Conservation (phyloP, 2,888 invertebrate species). For the Carabus problematicus region DNA sequence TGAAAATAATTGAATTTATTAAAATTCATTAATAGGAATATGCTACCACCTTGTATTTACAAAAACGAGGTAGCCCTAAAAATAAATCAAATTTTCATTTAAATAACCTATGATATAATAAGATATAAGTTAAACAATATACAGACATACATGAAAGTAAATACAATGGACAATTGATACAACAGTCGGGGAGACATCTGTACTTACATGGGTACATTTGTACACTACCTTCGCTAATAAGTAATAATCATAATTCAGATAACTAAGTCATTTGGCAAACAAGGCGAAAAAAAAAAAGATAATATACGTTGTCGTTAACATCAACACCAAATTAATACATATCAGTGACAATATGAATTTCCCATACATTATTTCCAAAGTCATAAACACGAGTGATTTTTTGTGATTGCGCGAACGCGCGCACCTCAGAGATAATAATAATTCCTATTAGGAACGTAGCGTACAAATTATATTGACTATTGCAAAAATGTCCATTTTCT, state of each 20-base stretch:
- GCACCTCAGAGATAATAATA: neutral
- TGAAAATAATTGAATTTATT: slow-evolving; percentile 52
- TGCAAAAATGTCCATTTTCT: slow-evolving; percentile 39
- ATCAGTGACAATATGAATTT: too few relatives aligned
- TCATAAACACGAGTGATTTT: too few relatives aligned
- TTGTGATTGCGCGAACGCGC: neutral
- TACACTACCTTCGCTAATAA: too few relatives aligned
- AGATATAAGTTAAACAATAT: slow-evolving; percentile 27
- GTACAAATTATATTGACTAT: slow-evolving; percentile 37
- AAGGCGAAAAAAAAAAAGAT: too few relatives aligned
- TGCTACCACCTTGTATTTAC: slow-evolving; percentile 58
- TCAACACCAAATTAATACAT: too few relatives aligned
- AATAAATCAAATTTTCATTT: slow-evolving; percentile 29
- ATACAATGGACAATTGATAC: slow-evolving; percentile 24
- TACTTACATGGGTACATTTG: too few relatives aligned
- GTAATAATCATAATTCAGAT: too few relatives aligned
- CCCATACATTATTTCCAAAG: too few relatives aligned
- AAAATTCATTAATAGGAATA: slow-evolving; percentile 58
- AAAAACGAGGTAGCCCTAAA: slow-evolving; percentile 57
- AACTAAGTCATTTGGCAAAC: too few relatives aligned
- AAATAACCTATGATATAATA: slow-evolving; percentile 36
- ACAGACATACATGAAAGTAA: slow-evolving; percentile 34
- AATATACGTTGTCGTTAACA: too few relatives aligned
- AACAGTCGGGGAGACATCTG: neutral
- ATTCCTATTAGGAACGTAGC: neutral